Evolutionary conservation across 2,888 invertebrate genomes (phyloP), one percentile per base, ranked within the genome.

Genomic region (Nyleta sp.): DNA sequence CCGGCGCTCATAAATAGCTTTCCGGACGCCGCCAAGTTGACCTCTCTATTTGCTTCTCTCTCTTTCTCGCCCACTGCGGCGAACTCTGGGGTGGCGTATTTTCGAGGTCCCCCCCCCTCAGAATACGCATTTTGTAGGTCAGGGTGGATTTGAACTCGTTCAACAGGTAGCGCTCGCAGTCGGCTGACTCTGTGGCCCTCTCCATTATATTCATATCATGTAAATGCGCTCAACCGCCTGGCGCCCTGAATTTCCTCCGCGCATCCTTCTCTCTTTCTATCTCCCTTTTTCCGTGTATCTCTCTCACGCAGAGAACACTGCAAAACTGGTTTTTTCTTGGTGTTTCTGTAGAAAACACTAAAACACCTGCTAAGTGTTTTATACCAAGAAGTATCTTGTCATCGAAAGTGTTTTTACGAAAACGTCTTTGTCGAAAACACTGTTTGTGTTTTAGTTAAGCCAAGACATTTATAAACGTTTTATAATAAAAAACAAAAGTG

Each of bases 191-290:
- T 79, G 80, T 82, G 84, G 79, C 87, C 85, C 88, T 87, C 89
- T 88, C 87, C 87, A 90, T 90, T 90, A 90, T 89, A 90, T 90
- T 90, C 90, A 89, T 90, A 89, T 89, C 88, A 89, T 90, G 90
- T 88, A 90, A 90, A 90, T 90, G 88, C 80, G 85, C 83, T 82
- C 85, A 82, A 80, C 83, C 82, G 82, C 82, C 79, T 62, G 80
- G 71, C 75, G 68, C 55, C 44, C 77, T 52, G 50, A 77, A 70
- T 57, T 81, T 78, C 59, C 79, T 73, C 46, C 24, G 48, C 59
- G 40, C 53, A 65, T 75, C 55, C 57, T 52, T 70, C 42, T 52
- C 31, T 72, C 5, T 44, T 28, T 52, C 42, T 42, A 40, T 57
- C 42, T 7, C 65, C 50, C 17, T n/a, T n/a, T n/a, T n/a, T n/a